These are phyloP conservation scores for Distichodus sexfasciatus DNA, from an alignment of 2,797 vertebrate genomes.

Conservation along the genomic window DNA sequence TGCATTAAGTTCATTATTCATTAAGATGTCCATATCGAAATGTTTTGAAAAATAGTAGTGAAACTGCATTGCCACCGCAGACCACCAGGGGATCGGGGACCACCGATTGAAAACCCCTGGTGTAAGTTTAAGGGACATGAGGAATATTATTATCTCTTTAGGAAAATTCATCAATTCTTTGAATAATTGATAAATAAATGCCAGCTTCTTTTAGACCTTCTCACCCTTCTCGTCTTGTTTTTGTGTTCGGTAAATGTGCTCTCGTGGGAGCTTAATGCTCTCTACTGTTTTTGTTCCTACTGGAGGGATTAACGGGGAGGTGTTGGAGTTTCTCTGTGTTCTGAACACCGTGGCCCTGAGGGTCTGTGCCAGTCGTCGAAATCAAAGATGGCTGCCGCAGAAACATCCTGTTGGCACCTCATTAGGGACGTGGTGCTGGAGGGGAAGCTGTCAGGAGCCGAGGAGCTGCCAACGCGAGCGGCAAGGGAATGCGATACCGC, in stretches of 20 bases:
- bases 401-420: conserved; percentile 48
- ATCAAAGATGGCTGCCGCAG: conserved; percentile 29
- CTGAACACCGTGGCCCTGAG: not conserved
- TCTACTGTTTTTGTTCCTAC: not conserved
- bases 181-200: conserved; percentile 48
- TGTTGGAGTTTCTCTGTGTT: not conserved
- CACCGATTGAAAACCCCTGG: no score
- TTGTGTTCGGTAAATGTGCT: conserved; percentile 27
- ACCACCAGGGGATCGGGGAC: no score
- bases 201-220: conserved; percentile 17
- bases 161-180: no score
- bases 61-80: no score
- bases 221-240: not conserved
- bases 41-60: no score
- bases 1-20: no score
- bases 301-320: not conserved
- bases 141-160: no score
- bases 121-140: no score
- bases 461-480: conserved; percentile 39
- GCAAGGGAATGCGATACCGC: conserved; percentile 34
- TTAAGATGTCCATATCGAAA: no score
- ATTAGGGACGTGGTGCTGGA: conserved; percentile 46
- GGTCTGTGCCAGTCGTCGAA: conserved; percentile 28
- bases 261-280: conserved; percentile 16
- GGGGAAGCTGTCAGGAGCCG: conserved; percentile 29